Percentiles rank a stretch among this genome's conserved stretches.
phyloP scores from a whole-genome alignment of 2,113 vertebrate genomes.

The Vombatus ursinus region DNA sequence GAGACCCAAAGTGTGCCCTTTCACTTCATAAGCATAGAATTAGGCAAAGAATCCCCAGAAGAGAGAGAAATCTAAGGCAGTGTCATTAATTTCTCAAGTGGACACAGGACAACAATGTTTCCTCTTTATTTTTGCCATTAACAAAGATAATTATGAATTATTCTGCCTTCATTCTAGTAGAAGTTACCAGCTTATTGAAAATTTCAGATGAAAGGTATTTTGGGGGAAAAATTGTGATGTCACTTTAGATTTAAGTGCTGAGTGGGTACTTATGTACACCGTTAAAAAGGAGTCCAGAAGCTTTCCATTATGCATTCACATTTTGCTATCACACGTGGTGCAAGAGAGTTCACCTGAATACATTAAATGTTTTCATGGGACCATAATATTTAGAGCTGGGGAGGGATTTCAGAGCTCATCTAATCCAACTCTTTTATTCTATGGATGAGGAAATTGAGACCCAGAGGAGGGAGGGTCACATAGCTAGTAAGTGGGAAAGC shows the following conservation, averaged over 20 bases:
- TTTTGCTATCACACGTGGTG: neutral
- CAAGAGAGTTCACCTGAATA: neutral
- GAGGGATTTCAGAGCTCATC: neutral
- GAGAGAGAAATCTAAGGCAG: neutral
- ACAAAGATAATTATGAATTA: neutral
- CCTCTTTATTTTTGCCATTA: neutral
- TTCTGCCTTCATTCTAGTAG: neutral
- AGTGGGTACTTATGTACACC: neutral
- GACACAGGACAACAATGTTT: neutral
- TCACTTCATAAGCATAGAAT: neutral
- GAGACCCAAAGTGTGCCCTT: neutral
- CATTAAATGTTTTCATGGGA: neutral
- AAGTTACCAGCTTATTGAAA: neutral
- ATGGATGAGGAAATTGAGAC: neutral
- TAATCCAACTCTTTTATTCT: neutral
- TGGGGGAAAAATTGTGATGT: neutral
- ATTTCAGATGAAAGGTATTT: neutral
- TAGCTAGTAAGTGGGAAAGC: neutral
- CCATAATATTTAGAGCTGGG: no score
- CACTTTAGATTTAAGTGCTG: neutral
- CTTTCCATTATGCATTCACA: neutral
- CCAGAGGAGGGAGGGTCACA: neutral
- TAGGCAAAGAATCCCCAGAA: neutral
- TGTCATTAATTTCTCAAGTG: neutral
- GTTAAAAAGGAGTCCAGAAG: neutral